Evolutionary conservation across 2,797 vertebrate species (phyloP), one percentile per base, ranked within the genome.

Genomic region (Microcaecilia unicolor): DNA sequence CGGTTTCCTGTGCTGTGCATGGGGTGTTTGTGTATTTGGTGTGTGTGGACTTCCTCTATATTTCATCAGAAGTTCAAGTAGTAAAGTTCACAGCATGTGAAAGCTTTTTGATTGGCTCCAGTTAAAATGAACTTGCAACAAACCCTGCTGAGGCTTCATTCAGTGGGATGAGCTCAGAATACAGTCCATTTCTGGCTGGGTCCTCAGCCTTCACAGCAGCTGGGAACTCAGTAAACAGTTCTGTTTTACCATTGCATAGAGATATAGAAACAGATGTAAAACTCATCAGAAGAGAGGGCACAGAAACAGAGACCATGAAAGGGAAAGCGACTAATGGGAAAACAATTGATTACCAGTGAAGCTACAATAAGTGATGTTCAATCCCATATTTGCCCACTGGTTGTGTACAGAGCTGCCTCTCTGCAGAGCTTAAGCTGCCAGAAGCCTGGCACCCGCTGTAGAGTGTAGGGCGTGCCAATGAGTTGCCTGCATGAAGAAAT

Each of bases 201-300:
- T 37, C n/a, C n/a, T n/a, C n/a, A n/a, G n/a, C n/a, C n/a, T n/a
- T 52, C 56, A 37, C 48, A 61, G 66, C 58, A 63, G 66, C 70
- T 74, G 71, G 47, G 38, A 61, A 31, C 48, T 47, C 44, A 28
- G 48, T 63, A 67, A 70, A 65, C 44, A 63, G 48, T 48, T 54
- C 52, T 54, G 47, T 62, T 61, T 70, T 60, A 44, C 54, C 44
- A 37, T 61, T 59, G 58, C 54, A 62, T 51, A 65, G 42, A 57
- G 52, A 55, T 64, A 33, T 33, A 51, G 62, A 60, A 66, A 46
- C 72, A 78, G 58, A 70, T 74, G 61, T 50, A 40, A 64, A 64
- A 53, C 18, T 34, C 44, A 43, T 59, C 42, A 61, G 53, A 49
- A 51, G 64, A 57, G 25, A 18, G 17, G 58, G 58, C 56, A 68